Percentiles rank a stretch among this genome's conserved stretches.
These are phyloP conservation scores for Hydroisotoma schaefferi DNA, from an alignment of 2,888 invertebrate genomes.

Conservation along the genomic window DNA sequence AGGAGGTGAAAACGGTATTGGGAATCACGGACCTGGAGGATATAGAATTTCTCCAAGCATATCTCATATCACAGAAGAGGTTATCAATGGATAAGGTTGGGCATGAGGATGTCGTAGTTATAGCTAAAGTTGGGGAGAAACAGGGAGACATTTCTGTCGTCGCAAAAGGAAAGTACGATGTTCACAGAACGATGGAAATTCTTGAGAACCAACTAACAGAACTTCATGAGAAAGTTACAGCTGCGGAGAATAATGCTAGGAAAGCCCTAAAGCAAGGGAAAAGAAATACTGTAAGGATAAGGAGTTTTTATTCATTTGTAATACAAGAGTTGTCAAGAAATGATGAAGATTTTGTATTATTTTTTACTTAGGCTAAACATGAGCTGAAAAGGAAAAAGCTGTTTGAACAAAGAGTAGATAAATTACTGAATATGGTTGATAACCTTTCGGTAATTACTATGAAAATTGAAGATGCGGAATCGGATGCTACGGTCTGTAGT, in stretches of 20 bases:
- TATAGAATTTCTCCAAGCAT: slow-evolving; percentile 25
- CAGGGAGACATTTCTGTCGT: slow-evolving; percentile 30
- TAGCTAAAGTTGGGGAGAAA: slow-evolving; percentile 11
- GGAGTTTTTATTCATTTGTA: not conserved
- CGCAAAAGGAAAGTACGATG: slow-evolving; percentile 43
- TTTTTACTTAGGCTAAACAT: slow-evolving; percentile 36
- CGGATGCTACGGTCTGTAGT: slow-evolving; percentile 38
- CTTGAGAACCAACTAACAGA: slow-evolving; percentile 35
- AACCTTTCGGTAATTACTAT: slow-evolving; percentile 36
- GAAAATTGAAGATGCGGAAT: slow-evolving; percentile 43
- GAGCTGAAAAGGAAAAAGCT: slow-evolving; percentile 39
- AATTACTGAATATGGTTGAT: slow-evolving; percentile 35
- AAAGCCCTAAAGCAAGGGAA: slow-evolving; percentile 35
- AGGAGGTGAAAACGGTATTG: slow-evolving; percentile 8
- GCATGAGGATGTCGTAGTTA: slow-evolving; percentile 32
- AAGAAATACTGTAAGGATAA: slow-evolving; percentile 23
- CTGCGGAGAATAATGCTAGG: slow-evolving; percentile 26
- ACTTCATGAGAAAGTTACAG: slow-evolving; percentile 21
- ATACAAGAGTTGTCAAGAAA: too few relatives aligned
- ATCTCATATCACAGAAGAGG: slow-evolving; percentile 22
- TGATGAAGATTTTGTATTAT: not conserved
- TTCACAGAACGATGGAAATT: slow-evolving; percentile 31
- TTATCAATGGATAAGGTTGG: slow-evolving; percentile 33
- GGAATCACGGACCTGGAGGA: slow-evolving; percentile 18
- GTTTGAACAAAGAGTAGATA: slow-evolving; percentile 37